Percentiles rank a stretch among this genome's conserved stretches.
Evolutionary conservation across 2,113 vertebrate genomes (phyloP).

Genomic region (Uria lomvia): DNA sequence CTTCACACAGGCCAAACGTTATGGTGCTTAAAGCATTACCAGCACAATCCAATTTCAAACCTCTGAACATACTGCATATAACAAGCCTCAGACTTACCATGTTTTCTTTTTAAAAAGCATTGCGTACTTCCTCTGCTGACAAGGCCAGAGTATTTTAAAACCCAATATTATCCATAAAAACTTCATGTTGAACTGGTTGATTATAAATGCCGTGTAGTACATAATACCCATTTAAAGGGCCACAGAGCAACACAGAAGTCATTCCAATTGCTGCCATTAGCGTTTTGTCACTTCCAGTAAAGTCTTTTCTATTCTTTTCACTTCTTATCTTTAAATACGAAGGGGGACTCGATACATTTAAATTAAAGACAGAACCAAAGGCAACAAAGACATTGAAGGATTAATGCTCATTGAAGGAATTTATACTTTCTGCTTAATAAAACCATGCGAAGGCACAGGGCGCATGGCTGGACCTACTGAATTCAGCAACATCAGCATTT

Average conservation of each 20-base stretch:
- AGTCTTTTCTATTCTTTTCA: background rate
- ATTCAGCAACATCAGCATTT: background rate
- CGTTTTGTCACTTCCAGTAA: background rate
- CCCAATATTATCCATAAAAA: background rate
- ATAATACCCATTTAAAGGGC: background rate
- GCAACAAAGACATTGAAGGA: background rate
- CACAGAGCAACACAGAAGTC: background rate
- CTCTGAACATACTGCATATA: background rate
- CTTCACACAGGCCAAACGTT: background rate
- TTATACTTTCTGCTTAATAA: background rate
- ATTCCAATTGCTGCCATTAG: background rate
- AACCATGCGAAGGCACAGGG: background rate
- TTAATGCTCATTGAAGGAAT: background rate
- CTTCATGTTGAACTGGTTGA: background rate
- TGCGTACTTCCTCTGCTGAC: background rate
- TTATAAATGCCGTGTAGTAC: background rate
- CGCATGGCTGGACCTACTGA: background rate
- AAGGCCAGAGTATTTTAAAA: background rate
- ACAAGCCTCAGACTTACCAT: background rate
- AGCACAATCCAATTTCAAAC: background rate
- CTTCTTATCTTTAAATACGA: background rate
- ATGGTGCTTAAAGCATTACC: background rate
- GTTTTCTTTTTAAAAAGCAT: background rate
- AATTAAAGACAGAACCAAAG: conserved; percentile 33
- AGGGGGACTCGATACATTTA: background rate